Conservation (phyloP, 2,888 invertebrate genomes). For the Drosophila quasianomalipes region DNA sequence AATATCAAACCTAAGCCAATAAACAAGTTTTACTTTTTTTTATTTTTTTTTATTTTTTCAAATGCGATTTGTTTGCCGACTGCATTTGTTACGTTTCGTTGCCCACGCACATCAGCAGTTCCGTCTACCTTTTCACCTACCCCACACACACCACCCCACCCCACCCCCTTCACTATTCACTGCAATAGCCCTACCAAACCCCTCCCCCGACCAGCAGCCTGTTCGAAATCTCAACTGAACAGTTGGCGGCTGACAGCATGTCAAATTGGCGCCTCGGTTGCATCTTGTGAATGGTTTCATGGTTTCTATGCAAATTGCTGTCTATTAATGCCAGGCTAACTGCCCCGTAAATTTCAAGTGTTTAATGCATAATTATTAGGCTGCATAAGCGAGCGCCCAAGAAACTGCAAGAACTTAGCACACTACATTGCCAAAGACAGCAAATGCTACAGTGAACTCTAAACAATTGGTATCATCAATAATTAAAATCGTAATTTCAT, state of each 20-base stretch:
- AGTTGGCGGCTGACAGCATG: conserved; percentile 35
- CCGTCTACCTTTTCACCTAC: conserved; percentile 20
- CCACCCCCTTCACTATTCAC: not conserved
- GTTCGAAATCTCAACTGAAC: conserved; percentile 54
- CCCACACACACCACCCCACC: not conserved
- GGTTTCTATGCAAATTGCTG: conserved; percentile 74
- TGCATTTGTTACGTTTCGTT: conserved; percentile 67
- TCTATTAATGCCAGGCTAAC: conserved; percentile 60
- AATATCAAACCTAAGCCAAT: conserved; percentile 68
- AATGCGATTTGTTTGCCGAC: conserved; percentile 74
- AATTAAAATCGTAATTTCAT: not conserved
- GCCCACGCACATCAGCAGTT: conserved; percentile 53
- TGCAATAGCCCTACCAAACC: not conserved
- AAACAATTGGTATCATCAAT: not conserved
- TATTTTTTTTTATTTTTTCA: conserved; percentile 29
- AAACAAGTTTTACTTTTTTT: conserved; percentile 67
- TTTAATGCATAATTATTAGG: conserved; percentile 76
- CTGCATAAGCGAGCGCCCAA: conserved; percentile 14
- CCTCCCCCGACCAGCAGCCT: conserved; percentile 7
- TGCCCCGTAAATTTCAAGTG: conserved; percentile 72
- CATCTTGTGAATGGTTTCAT: conserved; percentile 68
- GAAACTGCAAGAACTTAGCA: conserved; percentile 15
- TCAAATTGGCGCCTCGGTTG: conserved; percentile 44
- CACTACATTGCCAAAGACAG: conserved; percentile 27
- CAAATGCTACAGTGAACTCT: conserved; percentile 38